Percentiles rank a stretch among this genome's conserved stretches.
phyloP scores from a whole-genome alignment of 2,113 vertebrate genomes.

The Hypomesus transpacificus region DNA sequence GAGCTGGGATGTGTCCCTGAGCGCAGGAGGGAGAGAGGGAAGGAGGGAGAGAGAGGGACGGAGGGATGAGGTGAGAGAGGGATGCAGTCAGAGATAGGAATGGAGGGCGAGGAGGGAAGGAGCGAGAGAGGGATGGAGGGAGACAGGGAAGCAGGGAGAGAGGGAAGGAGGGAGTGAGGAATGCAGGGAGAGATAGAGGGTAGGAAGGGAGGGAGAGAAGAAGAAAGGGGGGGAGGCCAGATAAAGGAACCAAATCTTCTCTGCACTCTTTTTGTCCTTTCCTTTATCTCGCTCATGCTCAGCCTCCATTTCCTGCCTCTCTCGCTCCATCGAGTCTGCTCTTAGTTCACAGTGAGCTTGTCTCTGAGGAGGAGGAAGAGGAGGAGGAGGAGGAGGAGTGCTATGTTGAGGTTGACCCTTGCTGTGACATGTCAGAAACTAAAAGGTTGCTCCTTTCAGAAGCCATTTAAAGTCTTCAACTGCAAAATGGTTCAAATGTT shows the following conservation, averaged over 20 bases:
- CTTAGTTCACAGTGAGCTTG: no score
- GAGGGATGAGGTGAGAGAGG: neutral
- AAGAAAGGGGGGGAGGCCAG: slow-evolving; percentile 8
- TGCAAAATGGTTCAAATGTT: no score
- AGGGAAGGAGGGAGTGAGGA: neutral
- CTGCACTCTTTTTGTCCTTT: neutral
- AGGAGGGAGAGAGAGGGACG: neutral
- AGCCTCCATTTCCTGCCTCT: neutral
- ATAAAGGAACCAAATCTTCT: slow-evolving; percentile 10
- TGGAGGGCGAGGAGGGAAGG: neutral
- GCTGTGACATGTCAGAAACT: no score
- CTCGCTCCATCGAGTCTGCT: neutral
- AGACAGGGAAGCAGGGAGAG: neutral
- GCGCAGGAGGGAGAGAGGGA: neutral
- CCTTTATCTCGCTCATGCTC: neutral
- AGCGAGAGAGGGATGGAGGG: neutral
- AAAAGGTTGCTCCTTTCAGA: no score
- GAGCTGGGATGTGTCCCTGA: neutral
- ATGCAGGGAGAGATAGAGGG: neutral
- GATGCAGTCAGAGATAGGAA: neutral
- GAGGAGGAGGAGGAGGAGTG: neutral
- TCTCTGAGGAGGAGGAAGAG: neutral
- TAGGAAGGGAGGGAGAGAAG: neutral
- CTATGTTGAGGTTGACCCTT: no score
- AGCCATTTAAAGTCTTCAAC: no score